A percentile compares a stretch with the other conserved stretches of the same genome.
These are phyloP conservation scores for Bubo bubo DNA, from an alignment of 2,113 vertebrate genomes.

Conservation along the genomic window DNA sequence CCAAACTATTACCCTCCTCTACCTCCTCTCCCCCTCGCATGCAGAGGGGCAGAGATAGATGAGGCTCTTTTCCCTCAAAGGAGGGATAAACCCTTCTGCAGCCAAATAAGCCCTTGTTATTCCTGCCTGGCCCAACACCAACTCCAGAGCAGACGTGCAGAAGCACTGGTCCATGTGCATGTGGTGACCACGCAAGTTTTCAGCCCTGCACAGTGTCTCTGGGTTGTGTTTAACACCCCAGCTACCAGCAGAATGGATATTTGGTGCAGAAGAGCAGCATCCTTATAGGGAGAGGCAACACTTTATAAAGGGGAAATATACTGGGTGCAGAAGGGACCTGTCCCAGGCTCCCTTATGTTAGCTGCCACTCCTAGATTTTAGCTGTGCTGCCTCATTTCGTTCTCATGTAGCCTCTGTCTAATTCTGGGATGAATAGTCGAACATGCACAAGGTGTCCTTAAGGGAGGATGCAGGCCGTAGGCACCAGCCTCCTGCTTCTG, in stretches of 20 bases:
- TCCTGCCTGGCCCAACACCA: not conserved
- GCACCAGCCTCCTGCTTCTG: not conserved
- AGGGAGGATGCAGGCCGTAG: not conserved
- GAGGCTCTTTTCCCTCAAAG: not conserved
- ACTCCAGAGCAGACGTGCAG: not conserved
- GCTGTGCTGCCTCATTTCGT: not conserved
- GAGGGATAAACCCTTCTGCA: not conserved
- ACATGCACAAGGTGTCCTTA: not conserved
- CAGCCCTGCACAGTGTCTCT: not conserved
- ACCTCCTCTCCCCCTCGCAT: not conserved
- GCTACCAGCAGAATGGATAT: not conserved
- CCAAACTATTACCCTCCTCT: not conserved
- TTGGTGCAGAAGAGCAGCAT: not conserved
- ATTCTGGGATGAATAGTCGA: not conserved
- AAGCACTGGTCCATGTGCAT: accelerated
- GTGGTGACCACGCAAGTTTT: accelerated
- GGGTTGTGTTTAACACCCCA: not conserved
- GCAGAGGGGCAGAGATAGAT: not conserved
- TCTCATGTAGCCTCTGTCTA: not conserved
- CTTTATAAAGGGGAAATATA: not conserved
- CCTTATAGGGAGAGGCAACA: accelerated
- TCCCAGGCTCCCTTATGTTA: not conserved
- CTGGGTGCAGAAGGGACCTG: not conserved
- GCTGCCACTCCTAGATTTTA: not conserved
- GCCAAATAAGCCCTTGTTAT: accelerated